Evolutionary conservation across 2,797 vertebrate genomes (phyloP), one percentile per base, ranked within the genome.

Genomic region (Tachyglossus aculeatus): DNA sequence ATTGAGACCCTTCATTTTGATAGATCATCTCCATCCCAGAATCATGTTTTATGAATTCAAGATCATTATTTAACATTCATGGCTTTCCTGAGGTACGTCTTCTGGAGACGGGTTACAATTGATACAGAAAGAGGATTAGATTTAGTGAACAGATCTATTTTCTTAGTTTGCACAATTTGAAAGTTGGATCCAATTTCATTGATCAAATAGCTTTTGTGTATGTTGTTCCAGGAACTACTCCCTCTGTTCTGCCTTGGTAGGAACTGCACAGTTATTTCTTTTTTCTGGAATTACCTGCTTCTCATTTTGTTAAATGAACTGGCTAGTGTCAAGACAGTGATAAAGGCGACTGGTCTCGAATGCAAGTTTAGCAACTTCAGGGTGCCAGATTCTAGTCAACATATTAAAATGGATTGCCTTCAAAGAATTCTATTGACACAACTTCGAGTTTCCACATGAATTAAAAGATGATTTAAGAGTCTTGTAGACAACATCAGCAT

Each of bases 391-490:
- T 12, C 37, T 27, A 53, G 71, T 48, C 32, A 36, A 61, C 36
- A 52, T 36, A 27, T 60, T 29, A 64, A 78, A 71, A 56, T 48
- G 45, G 38, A 19, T 3, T 40, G 12, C 36, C 11, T 72, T 65
- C 36, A 61, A 61, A 65, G n/a, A n/a, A n/a, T n/a, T 29, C 22
- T 41, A 40, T 22, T 16, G 16, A 50, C 37, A 68, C 55, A 37
- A 29, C 33, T 37, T 41, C 43, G 29, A 44, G 44, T 36, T 21
- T 52, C 34, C 57, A 69, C 50, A 74, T 58, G 14, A 10, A 55
- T 52, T 67, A 60, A 71, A 9, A 31, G 57, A 57, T 51, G 11
- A 4, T 53, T 54, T 58, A 71, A 75, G 32, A 51, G 29, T 57
- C 69, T 25, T 56, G n/a, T n/a, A n/a, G n/a, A n/a, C n/a, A n/a